Conservation (phyloP, 2,888 invertebrate genomes). For the Trachelus stipa region DNA sequence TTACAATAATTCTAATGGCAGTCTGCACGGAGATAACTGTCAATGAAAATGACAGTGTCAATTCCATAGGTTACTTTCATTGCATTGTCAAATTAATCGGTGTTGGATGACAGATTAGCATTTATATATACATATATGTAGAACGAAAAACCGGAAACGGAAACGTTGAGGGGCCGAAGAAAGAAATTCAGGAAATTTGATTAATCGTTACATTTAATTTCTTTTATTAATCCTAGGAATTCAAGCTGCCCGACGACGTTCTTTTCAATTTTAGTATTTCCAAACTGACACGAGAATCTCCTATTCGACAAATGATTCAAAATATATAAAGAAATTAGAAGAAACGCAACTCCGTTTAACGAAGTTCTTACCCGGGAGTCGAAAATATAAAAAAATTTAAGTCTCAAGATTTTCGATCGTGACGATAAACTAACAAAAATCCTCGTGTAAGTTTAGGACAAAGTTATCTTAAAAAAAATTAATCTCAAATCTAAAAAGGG, state of each 20-base stretch:
- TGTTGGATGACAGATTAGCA: too few relatives aligned
- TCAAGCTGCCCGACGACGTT: conserved; percentile 48
- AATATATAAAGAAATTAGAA: background rate
- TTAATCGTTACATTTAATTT: conserved; percentile 6
- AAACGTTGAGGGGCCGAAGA: background rate
- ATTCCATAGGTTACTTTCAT: conserved; percentile 31
- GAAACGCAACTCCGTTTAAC: conserved; percentile 4
- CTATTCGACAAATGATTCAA: too few relatives aligned
- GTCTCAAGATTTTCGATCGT: conserved; percentile 2
- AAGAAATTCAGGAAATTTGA: background rate
- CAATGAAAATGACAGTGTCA: conserved; percentile 30
- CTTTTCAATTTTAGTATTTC: background rate
- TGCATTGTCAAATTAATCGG: background rate
- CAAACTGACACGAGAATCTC: background rate
- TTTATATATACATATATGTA: background rate
- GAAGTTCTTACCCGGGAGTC: background rate
- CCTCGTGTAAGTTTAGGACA: background rate
- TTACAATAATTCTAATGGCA: conserved; percentile 41
- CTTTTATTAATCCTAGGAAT: conserved; percentile 25
- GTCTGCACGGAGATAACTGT: conserved; percentile 41
- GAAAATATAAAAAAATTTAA: background rate
- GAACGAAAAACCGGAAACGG: background rate
- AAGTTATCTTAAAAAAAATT: background rate
- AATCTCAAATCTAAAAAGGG: background rate
- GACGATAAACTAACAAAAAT: background rate